Evolutionary conservation across 2,888 invertebrate genomes (phyloP), one percentile per base, ranked within the genome.

Genomic region (Noctua janthe): DNA sequence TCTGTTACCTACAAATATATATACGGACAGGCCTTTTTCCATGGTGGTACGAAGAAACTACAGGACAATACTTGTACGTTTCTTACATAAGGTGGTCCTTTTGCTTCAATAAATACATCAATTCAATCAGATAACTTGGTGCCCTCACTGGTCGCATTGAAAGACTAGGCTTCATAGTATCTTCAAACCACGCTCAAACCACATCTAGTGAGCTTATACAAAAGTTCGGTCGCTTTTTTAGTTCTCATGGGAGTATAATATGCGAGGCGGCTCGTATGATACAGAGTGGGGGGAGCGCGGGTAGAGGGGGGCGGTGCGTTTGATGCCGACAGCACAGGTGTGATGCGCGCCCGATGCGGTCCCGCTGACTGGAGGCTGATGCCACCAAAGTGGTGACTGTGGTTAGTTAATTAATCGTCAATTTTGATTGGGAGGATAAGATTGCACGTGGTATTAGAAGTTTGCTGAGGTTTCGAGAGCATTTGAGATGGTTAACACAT

Each of bases 251-350:
- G 93, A 94, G 93, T 94, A 92, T 93, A 91, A 92, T 91, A 92
- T 90, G 91, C 92, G 91, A 92, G 93, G 93, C 95, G 96, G 95
- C 94, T 94, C 92, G 94, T 95, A 94, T 95, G 94, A 94, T 94
- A 93, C 91, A 83, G 86, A 87, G 88, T 90, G 87, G 88, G 88
- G 83, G 85, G 83, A 71, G 64, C 0, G 79, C 76, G 86, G 90
- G 88, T 84, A 79, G 89, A 71, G 91, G 89, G 91, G 90, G 89
- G 90, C 94, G 94, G 94, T 90, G 90, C 92, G 91, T 95, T 95
- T 95, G 95, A 95, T 93, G 92, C 92, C 91, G 92, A 89, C 92
- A 92, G 92, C 95, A 95, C 96, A 96, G 96, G 96, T 96, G 96
- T 95, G 95, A 95, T 94, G 91, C 91, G 91, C 88, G 90, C 88